These are phyloP conservation scores for Leucophenga montana DNA, from an alignment of 2,888 invertebrate species.

Conservation along the genomic window DNA sequence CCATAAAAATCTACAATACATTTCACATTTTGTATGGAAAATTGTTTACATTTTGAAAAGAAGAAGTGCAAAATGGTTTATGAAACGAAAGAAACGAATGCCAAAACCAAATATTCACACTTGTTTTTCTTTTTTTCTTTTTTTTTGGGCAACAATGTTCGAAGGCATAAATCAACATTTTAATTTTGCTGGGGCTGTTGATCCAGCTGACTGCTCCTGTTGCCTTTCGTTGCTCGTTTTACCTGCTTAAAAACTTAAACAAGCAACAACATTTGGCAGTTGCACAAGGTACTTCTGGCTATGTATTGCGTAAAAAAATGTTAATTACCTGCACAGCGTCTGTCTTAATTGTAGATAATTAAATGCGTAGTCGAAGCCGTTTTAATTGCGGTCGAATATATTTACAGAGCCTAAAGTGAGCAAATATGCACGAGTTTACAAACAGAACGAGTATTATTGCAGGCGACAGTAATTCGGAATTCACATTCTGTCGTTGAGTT, in stretches of 20 bases:
- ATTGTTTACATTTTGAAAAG: too few relatives aligned
- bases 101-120: background rate
- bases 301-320: slow-evolving; percentile 51
- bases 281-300: background rate
- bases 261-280: too few relatives aligned
- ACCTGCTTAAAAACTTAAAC: background rate
- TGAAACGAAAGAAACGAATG: too few relatives aligned
- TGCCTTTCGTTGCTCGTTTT: background rate
- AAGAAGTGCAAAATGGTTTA: too few relatives aligned
- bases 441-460: too few relatives aligned
- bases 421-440: background rate
- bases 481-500: too few relatives aligned
- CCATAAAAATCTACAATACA: too few relatives aligned
- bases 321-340: slow-evolving; percentile 55
- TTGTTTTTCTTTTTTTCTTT: too few relatives aligned
- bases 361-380: background rate
- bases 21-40: too few relatives aligned
- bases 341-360: slow-evolving; percentile 13
- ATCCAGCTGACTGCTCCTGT: slow-evolving; percentile 27
- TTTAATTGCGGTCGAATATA: slow-evolving; percentile 10
- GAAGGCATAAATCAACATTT: slow-evolving; percentile 56
- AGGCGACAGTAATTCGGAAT: too few relatives aligned
- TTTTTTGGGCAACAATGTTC: slow-evolving; percentile 48
- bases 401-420: slow-evolving; percentile 1
- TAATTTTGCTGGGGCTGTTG: slow-evolving; percentile 55